These are phyloP conservation scores for Chionoecetes opilio DNA, from an alignment of 1,140 invertebrate genomes.

Conservation along the genomic window DNA sequence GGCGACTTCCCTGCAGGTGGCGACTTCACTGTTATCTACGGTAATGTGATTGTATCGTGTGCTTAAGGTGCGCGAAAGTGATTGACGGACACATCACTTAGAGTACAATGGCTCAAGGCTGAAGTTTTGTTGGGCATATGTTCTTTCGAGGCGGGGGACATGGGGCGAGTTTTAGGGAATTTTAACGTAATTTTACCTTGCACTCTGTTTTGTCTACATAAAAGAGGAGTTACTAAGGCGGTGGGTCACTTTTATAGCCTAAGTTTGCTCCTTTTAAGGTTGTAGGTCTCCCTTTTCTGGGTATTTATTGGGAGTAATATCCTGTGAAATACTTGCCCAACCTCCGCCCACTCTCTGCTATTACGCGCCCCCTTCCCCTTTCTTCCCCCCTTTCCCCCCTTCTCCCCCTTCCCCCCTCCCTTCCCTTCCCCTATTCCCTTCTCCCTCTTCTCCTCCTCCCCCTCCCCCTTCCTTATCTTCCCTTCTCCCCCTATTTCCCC, in stretches of 20 bases:
- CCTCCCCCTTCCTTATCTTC: not conserved
- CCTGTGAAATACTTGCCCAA: not conserved
- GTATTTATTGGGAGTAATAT: conserved; percentile 30
- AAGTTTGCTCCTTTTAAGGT: conserved; percentile 9
- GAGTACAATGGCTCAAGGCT: not conserved
- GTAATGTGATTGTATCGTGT: not conserved
- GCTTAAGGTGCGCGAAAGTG: not conserved
- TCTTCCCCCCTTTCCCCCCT: not conserved
- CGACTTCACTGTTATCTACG: not conserved
- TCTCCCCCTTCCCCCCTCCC: not conserved
- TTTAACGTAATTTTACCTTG: not conserved
- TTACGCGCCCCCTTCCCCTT: not conserved
- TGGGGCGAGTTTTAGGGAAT: not conserved
- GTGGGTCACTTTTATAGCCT: conserved; percentile 27
- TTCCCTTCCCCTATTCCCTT: not conserved
- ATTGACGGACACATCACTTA: not conserved
- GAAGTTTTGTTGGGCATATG: not conserved
- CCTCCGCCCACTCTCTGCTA: not conserved
- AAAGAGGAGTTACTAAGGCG: not conserved
- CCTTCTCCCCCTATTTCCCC: not conserved
- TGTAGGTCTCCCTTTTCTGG: not conserved
- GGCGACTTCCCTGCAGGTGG: no score
- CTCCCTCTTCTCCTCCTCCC: not conserved
- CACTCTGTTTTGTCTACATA: conserved; percentile 20
- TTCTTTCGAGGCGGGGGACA: not conserved